These are phyloP conservation scores for Caenorhabditis latens DNA, from an alignment of 1,140 invertebrate genomes.

Conservation along the genomic window DNA sequence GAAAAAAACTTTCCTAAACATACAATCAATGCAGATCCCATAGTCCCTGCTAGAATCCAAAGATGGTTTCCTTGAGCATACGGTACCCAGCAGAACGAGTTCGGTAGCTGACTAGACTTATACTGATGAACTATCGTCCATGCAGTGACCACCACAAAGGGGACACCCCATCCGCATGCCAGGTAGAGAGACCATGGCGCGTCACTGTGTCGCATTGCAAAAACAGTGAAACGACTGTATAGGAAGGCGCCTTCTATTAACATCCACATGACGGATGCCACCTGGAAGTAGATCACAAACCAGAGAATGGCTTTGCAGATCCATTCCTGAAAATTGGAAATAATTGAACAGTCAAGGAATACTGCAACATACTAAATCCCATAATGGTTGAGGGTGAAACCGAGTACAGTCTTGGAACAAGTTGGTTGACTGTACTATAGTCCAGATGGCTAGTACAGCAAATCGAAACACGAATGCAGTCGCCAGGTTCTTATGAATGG, in stretches of 20 bases:
- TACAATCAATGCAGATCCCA: constrained; percentile 74
- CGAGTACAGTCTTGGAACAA: constrained; percentile 75
- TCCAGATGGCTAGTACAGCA: constrained; percentile 76
- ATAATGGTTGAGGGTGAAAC: constrained; percentile 68
- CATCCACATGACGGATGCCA: constrained; percentile 78
- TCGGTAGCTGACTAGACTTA: constrained; percentile 64
- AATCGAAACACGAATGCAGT: constrained; percentile 79
- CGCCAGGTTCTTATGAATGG: constrained; percentile 80
- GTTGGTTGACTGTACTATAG: constrained; percentile 70
- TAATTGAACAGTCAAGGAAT: not conserved
- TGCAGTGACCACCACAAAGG: constrained; percentile 73
- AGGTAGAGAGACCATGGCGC: constrained; percentile 73
- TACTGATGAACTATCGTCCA: constrained; percentile 75
- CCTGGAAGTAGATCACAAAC: constrained; percentile 78
- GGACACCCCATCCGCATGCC: constrained; percentile 75
- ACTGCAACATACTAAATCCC: not conserved
- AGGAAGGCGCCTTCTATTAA: constrained; percentile 76
- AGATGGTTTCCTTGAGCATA: constrained; percentile 77
- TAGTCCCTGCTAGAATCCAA: constrained; percentile 77
- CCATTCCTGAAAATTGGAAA: constrained; percentile 71
- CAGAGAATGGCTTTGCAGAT: constrained; percentile 75
- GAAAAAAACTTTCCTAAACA: not conserved
- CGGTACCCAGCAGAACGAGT: constrained; percentile 76
- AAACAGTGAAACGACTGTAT: constrained; percentile 76
- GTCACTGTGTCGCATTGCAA: constrained; percentile 75